Percentiles rank a stretch among this genome's conserved stretches.
These are phyloP conservation scores for Eumaeus atala DNA, from an alignment of 1,140 invertebrate species.

Conservation along the genomic window DNA sequence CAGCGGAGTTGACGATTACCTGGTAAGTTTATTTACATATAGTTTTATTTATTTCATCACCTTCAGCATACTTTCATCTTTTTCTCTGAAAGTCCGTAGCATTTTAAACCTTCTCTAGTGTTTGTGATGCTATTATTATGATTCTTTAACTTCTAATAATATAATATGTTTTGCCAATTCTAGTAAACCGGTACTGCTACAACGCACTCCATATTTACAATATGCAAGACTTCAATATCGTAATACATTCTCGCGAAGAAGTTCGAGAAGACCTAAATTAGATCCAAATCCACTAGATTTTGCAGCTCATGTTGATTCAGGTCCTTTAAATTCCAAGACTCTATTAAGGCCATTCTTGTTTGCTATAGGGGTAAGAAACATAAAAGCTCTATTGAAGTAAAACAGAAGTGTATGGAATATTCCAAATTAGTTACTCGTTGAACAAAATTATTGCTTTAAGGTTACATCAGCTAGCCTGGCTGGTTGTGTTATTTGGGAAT, in stretches of 20 bases:
- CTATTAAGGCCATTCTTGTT: conserved; percentile 81
- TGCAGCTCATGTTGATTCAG: conserved; percentile 41
- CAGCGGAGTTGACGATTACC: conserved; percentile 44
- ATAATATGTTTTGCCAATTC: conserved; percentile 25
- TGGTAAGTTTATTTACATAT: conserved; percentile 36
- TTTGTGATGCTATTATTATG: not conserved
- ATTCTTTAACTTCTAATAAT: not conserved
- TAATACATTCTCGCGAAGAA: conserved; percentile 40
- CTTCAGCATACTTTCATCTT: conserved; percentile 1
- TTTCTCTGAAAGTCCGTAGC: not conserved
- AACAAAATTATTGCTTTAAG: conserved; percentile 54
- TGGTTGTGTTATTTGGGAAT: conserved; percentile 89
- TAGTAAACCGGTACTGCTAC: conserved; percentile 43
- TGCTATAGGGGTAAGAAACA: conserved; percentile 78
- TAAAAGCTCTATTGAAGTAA: not conserved
- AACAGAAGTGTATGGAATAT: not conserved
- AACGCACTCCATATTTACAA: conserved; percentile 26
- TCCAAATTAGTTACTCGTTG: conserved; percentile 17
- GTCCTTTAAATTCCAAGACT: conserved; percentile 58
- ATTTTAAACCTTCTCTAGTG: no score
- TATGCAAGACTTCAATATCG: conserved; percentile 42
- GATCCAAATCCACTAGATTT: conserved; percentile 49
- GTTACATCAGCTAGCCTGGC: conserved; percentile 83
- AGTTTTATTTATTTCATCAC: conserved; percentile 6
- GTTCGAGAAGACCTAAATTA: conserved; percentile 26